Percentiles rank a stretch among this genome's conserved stretches.
These are phyloP conservation scores for Opisthocomus hoazin DNA, from an alignment of 2,113 vertebrate genomes.

Conservation along the genomic window DNA sequence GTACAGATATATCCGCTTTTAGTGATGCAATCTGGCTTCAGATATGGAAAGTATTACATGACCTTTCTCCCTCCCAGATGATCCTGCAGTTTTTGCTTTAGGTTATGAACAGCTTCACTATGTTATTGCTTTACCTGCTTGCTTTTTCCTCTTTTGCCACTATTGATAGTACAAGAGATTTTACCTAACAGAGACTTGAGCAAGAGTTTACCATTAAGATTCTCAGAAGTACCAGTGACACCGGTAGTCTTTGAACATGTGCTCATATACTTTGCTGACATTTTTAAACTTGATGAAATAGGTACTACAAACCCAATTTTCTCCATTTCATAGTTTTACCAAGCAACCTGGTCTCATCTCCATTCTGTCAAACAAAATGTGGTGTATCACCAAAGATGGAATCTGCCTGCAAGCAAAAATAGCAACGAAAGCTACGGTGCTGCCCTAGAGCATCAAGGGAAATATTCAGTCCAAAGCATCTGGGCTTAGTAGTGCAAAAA, in stretches of 20 bases:
- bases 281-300: background rate
- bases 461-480: background rate
- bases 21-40: background rate
- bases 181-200: background rate
- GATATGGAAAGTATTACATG: background rate
- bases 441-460: background rate
- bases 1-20: background rate
- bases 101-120: background rate
- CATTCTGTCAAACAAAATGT: slow-evolving; percentile 6
- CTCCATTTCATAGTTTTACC: background rate
- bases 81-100: background rate
- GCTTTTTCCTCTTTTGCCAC: background rate
- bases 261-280: background rate
- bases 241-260: background rate
- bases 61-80: background rate
- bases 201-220: background rate
- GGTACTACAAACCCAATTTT: background rate
- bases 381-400: background rate
- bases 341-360: background rate
- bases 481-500: background rate
- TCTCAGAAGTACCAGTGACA: background rate
- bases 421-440: background rate
- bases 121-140: background rate
- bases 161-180: background rate
- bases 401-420: slow-evolving; percentile 1